Base-by-base conservation (phyloP, 2,797 vertebrate species). In the Yasuhikotakia modesta region DNA sequence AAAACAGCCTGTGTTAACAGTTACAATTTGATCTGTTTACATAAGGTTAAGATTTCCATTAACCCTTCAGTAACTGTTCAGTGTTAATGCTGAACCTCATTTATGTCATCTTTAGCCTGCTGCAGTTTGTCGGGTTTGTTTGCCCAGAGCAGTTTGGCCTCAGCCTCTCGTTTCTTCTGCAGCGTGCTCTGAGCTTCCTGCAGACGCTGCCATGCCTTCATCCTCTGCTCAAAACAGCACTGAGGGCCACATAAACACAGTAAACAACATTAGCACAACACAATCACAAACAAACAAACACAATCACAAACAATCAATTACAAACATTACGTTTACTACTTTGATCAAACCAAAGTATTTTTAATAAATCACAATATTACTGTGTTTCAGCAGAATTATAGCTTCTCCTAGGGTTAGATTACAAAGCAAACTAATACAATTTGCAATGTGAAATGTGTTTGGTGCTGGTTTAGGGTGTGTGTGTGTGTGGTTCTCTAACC, bases 61-160 rank as follows among this genome's bases (percentile, higher is more conserved):
- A 43, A 43, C 7, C 39, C 39, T 11, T 10, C 7, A 43, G 2
- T 43, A 43, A 43, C 10, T 43, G 21, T 43, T 21, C 14, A 45
- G 11, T 17, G 10, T 48, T 19, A 11, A 32, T 1, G 61, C 17
- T 22, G 21, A 19, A 99, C 97, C 95, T 99, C 97, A 0, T 87
- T 85, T 73, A 98, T 98, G 80, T 98, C 97, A 0, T 98, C 97
- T 85, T 99, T 99, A 81, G 97, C 97, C 87, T 97, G 96, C 87
- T 99, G 97, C 73, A 98, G 92, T 85, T 96, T 98, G 84, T 99
- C 96, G 0, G 97, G 97, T 82, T 97, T 99, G 90, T 97, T 99
- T 80, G 97, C 95, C 97, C 97, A 99, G 43, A 97, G 92, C 76
- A 99, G 91, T 84, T 96, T 94, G 79, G 97, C 97, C 81, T 99